Evolutionary conservation across 2,888 invertebrate species (phyloP).

Genomic region (Oligia latruncula): DNA sequence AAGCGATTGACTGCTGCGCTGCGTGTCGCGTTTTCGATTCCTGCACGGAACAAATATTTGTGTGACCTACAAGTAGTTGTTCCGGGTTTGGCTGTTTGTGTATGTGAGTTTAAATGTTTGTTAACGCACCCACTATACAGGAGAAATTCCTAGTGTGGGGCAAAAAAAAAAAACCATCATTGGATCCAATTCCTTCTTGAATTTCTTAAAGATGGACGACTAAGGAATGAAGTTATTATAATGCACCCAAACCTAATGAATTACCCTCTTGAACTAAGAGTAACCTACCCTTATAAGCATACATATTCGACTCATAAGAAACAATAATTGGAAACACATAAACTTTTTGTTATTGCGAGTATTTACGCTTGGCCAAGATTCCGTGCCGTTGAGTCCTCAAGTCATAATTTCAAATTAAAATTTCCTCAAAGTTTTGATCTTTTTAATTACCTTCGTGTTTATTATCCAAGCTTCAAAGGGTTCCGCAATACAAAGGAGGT

Average conservation of each 20-base stretch:
- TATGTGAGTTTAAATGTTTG: too few relatives aligned
- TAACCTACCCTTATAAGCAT: background rate
- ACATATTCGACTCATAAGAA: background rate
- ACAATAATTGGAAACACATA: background rate
- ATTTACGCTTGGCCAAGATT: background rate
- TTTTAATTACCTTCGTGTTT: slow-evolving; percentile 52
- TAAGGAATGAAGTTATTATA: background rate
- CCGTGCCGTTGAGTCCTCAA: slow-evolving; percentile 7
- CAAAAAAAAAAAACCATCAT: too few relatives aligned
- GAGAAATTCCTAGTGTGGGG: too few relatives aligned
- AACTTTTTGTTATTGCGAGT: background rate
- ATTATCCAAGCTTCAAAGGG: slow-evolving; percentile 50
- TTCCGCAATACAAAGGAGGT: slow-evolving; percentile 40
- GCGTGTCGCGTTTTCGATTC: too few relatives aligned
- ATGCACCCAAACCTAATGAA: background rate
- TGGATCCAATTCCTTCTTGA: background rate
- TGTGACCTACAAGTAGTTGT: too few relatives aligned
- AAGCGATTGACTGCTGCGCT: too few relatives aligned
- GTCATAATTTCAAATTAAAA: slow-evolving; percentile 52
- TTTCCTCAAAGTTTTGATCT: slow-evolving; percentile 42
- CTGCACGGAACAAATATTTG: too few relatives aligned
- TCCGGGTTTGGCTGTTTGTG: too few relatives aligned
- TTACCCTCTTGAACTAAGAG: background rate
- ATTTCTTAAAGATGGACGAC: background rate
- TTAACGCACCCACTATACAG: too few relatives aligned